Evolutionary conservation across 2,888 invertebrate genomes (phyloP).

Genomic region (Arctia plantaginis): DNA sequence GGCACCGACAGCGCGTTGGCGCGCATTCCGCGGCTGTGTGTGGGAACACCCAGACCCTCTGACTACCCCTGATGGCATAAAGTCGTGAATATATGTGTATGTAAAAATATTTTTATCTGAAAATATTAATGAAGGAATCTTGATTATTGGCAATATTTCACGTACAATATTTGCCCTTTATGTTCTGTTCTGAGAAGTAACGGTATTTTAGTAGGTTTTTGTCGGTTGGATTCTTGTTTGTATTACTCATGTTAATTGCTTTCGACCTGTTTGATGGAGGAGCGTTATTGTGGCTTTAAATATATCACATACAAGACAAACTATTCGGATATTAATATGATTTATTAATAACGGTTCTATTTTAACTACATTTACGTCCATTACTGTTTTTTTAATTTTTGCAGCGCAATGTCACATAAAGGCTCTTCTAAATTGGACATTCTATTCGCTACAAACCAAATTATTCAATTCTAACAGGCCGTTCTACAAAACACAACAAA

Average conservation of each 20-base stretch:
- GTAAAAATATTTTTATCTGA: neutral
- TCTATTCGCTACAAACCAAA: too few species aligned
- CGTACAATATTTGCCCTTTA: neutral
- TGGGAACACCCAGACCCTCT: too few species aligned
- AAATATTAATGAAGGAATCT: neutral
- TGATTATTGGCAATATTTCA: neutral
- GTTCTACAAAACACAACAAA: neutral
- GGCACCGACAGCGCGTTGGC: too few species aligned
- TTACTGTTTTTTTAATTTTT: too few species aligned
- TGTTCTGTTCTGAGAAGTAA: slow-evolving; percentile 11
- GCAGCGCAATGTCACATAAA: too few species aligned
- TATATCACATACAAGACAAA: neutral
- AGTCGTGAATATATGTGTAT: neutral
- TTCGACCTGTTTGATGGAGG: neutral
- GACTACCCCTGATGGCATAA: too few species aligned
- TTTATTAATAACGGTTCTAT: too few species aligned
- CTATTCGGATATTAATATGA: too few species aligned
- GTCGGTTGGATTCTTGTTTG: slow-evolving; percentile 7
- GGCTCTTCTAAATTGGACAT: too few species aligned
- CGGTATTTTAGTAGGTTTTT: slow-evolving; percentile 9
- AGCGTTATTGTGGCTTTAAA: neutral
- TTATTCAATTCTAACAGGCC: too few species aligned
- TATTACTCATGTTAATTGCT: slow-evolving; percentile 8
- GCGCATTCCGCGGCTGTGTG: too few species aligned
- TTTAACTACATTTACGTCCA: too few species aligned